Percentiles rank a stretch among this genome's conserved stretches.
Evolutionary conservation across 1,140 invertebrate genomes (phyloP).

Genomic region (Leptopilina clavipes): DNA sequence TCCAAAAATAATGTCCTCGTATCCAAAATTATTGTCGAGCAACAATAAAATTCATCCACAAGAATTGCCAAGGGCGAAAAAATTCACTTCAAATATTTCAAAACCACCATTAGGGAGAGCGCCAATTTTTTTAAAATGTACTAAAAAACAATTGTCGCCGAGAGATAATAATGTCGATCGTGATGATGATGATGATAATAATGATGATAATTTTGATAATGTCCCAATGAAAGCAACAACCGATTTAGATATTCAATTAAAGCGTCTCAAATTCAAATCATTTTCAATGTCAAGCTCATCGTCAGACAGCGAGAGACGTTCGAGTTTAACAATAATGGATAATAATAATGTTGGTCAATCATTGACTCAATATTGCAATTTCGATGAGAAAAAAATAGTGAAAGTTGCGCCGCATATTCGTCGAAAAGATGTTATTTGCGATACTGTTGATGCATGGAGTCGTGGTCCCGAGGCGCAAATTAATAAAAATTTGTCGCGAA

Average conservation of each 20-base stretch:
- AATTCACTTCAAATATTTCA: conserved; percentile 48
- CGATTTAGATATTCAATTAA: conserved; percentile 73
- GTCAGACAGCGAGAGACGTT: conserved; percentile 46
- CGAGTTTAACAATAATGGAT: conserved; percentile 35
- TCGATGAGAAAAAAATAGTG: conserved; percentile 69
- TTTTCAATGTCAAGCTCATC: conserved; percentile 52
- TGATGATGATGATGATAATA: conserved; percentile 31
- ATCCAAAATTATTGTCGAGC: conserved; percentile 50
- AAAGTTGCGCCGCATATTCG: conserved; percentile 70
- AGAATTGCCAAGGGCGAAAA: conserved; percentile 52
- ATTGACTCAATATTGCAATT: conserved; percentile 67
- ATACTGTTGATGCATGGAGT: conserved; percentile 79
- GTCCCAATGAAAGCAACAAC: conserved; percentile 52
- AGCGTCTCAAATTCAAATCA: conserved; percentile 57
- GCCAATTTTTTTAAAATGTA: conserved; percentile 66
- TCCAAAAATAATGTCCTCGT: conserved; percentile 59
- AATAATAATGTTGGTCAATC: conserved; percentile 51
- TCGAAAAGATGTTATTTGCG: conserved; percentile 76
- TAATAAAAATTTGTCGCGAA: conserved; percentile 59
- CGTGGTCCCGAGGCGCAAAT: conserved; percentile 60
- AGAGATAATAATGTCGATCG: conserved; percentile 36
- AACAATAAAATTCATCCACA: conserved; percentile 23
- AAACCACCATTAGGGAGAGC: conserved; percentile 61
- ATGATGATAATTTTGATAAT: conserved; percentile 37
- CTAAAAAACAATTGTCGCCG: conserved; percentile 44